Base-by-base conservation (phyloP, 1,140 invertebrate species). In the Drosophila ogumai region DNA sequence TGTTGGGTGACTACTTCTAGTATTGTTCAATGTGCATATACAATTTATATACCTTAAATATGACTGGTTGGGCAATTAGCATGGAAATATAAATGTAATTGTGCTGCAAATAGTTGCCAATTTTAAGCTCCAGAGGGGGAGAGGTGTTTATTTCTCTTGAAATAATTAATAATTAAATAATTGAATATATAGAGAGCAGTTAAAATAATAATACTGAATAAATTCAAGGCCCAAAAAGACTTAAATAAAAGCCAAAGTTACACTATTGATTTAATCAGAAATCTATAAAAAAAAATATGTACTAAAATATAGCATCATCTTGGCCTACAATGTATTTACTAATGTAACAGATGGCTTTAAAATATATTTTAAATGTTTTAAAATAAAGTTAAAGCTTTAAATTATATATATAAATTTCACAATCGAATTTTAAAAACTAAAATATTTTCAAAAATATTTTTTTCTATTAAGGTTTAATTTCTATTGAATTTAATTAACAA, bases 41-140 rank as follows among this genome's bases (percentile, higher is more conserved):
- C 15, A 31, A 2, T 15, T 7, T 25, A 47, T 56, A 43, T 68
- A 44, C 15, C 22, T 57, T 22, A 19, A 22, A 52, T 46, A 46
- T 79, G 75, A 87, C 60, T 75, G 79, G 73, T 79, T 58, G 66
- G 50, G 43, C 68, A 71, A 71, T 71, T 71, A 68, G 46, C 32
- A 12, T 0, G 54, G 47, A 13, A 63, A 47, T 44, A 32, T 28
- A 28, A 55, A 63, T 56, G 44, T 49, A 77, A 63, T 64, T 25
- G 69, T 58, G 25, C 17, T 47, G 12, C 34, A 17, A 47, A 28
- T 19, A 43, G 32, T 28, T 65, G 47, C 19, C 32, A 55, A 32
- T n/a, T 58, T 58, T 10, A n/a, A 22, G 13, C 22, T 59, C 28
- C 38, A 19, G 17, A 25, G 13, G 10, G 4, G n/a, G 34, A 8